These are phyloP conservation scores for Lophotriccus pileatus DNA, from an alignment of 2,797 vertebrate genomes.

Conservation along the genomic window DNA sequence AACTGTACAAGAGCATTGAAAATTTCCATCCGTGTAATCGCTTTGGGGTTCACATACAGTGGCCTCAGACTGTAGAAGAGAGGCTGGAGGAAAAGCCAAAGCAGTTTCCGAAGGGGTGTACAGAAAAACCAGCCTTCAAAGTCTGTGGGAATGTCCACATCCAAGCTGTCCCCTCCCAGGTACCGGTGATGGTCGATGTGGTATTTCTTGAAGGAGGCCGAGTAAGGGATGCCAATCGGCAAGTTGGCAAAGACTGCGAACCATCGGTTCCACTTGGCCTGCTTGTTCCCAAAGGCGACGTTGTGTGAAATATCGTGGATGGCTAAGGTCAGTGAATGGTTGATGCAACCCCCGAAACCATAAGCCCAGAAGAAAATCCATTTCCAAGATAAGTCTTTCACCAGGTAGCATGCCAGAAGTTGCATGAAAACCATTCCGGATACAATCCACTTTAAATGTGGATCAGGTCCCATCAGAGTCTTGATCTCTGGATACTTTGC, in stretches of 20 bases:
- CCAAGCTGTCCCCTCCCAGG: conserved; percentile 88
- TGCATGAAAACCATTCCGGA: conserved; percentile 88
- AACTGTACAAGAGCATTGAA: conserved; percentile 86
- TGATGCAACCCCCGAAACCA: conserved; percentile 90
- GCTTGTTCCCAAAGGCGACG: conserved; percentile 90
- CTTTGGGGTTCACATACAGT: conserved; percentile 89
- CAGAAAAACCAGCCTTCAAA: conserved; percentile 96
- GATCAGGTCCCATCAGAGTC: conserved; percentile 92
- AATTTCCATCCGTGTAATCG: conserved; percentile 86
- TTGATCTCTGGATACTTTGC: conserved; percentile 97
- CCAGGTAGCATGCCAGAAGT: conserved; percentile 88
- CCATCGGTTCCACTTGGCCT: conserved; percentile 88
- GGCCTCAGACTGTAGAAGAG: conserved; percentile 90
- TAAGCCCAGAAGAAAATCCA: conserved; percentile 98
- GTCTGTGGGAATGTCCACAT: conserved; percentile 92
- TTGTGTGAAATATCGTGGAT: conserved; percentile 99
- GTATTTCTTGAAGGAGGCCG: conserved; percentile 97
- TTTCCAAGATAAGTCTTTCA: conserved; percentile 87
- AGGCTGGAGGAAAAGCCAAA: conserved; percentile 94
- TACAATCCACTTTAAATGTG: conserved; percentile 92
- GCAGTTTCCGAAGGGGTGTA: conserved; percentile 86
- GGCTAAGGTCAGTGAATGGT: conserved; percentile 93
- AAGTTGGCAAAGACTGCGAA: conserved; percentile 96
- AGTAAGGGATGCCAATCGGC: conserved; percentile 91
- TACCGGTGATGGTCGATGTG: conserved; percentile 98